phyloP scores from a whole-genome alignment of 2,113 vertebrate genomes.

The Ancistrus triradiatus region DNA sequence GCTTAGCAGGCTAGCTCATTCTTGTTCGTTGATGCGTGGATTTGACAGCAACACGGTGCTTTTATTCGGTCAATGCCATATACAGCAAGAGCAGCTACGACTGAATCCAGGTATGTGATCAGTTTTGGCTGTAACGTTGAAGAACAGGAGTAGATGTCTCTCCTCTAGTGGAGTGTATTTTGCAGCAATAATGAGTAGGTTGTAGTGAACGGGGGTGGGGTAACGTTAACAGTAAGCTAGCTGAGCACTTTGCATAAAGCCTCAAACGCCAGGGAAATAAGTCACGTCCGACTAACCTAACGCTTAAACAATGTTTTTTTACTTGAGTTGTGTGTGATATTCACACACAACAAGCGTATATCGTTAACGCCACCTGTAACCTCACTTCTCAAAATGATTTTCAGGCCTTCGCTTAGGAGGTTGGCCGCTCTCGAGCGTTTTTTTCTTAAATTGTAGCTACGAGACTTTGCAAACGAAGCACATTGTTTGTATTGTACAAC shows the following conservation, averaged over 20 bases:
- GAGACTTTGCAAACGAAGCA: no score
- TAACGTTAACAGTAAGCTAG: constrained; percentile 26
- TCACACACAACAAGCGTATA: no score
- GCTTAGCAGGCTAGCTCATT: constrained; percentile 66
- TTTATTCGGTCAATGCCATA: constrained; percentile 72
- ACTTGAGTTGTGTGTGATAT: no score
- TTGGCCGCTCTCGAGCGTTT: neutral
- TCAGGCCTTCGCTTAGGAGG: constrained; percentile 8
- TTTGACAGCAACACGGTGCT: constrained; percentile 58
- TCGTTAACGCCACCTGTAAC: no score
- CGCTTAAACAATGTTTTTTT: no score
- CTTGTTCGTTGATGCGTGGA: constrained; percentile 71
- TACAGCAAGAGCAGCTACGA: constrained; percentile 62
- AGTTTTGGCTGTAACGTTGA: neutral
- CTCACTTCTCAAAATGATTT: neutral
- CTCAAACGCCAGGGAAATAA: constrained; percentile 23
- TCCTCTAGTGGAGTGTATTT: neutral
- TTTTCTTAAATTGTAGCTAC: neutral
- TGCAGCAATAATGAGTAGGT: neutral
- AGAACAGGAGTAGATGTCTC: no score
- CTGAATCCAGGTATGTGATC: constrained; percentile 64
- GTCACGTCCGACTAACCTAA: neutral
- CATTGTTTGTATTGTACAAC: no score
- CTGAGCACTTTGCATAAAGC: constrained; percentile 40
- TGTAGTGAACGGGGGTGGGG: constrained; percentile 32